A percentile compares a stretch with the other conserved stretches of the same genome.
Evolutionary conservation across 2,888 invertebrate genomes (phyloP).

Genomic region (Luperina testacea): DNA sequence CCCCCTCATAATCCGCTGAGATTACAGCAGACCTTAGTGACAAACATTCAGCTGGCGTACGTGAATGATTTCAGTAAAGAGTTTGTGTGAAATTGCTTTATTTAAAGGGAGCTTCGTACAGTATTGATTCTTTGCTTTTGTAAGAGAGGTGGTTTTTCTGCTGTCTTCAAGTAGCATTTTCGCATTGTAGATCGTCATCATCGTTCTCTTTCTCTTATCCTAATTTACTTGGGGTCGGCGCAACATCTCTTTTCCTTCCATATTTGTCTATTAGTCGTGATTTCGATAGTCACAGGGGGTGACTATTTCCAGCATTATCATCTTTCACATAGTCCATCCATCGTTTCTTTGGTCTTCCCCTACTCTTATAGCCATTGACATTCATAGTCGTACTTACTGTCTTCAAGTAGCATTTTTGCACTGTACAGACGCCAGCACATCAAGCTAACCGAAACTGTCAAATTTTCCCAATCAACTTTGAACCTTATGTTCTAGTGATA

Average conservation of each 20-base stretch:
- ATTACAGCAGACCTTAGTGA: conserved; percentile 66
- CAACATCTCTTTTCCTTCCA: too few relatives aligned
- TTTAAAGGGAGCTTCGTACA: conserved; percentile 15
- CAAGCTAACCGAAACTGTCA: too few relatives aligned
- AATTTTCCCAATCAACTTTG: too few relatives aligned
- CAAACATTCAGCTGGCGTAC: conserved; percentile 55
- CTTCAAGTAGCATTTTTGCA: background rate
- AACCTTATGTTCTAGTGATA: too few relatives aligned
- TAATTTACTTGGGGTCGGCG: too few relatives aligned
- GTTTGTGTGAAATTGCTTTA: conserved; percentile 30
- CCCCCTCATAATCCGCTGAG: conserved; percentile 70
- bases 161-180: background rate
- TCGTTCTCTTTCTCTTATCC: background rate
- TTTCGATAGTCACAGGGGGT: too few relatives aligned
- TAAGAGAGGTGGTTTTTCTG: background rate
- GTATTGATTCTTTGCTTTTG: conserved; percentile 16
- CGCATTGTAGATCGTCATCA: background rate
- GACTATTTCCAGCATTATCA: too few relatives aligned
- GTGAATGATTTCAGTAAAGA: conserved; percentile 53
- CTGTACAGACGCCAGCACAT: background rate
- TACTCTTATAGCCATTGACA: background rate
- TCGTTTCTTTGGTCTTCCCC: too few relatives aligned
- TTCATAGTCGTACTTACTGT: background rate
- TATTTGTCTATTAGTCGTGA: too few relatives aligned
- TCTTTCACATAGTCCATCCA: too few relatives aligned